Evolutionary conservation across 1,140 invertebrate species (phyloP).

Genomic region (Leptoteleia sp.): DNA sequence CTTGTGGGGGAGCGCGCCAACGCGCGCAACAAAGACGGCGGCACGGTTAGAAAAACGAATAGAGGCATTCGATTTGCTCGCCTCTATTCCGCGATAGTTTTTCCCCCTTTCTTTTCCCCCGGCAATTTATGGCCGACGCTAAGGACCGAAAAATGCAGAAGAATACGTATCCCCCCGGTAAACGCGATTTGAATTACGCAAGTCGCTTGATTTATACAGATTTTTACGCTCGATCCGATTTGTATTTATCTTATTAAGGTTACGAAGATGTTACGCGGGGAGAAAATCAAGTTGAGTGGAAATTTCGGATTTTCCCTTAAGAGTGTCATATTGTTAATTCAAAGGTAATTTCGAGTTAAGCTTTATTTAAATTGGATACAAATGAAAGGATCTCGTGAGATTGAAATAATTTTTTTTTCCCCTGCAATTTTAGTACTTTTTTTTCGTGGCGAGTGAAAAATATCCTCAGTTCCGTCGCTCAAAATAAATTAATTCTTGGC

Average conservation of each 20-base stretch:
- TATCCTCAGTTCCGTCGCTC: too few relatives aligned
- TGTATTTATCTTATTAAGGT: conserved; percentile 51
- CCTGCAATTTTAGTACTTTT: too few relatives aligned
- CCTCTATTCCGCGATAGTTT: conserved; percentile 68
- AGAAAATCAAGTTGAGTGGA: conserved; percentile 21
- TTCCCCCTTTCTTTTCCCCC: conserved; percentile 57
- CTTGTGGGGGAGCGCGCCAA: conserved; percentile 50
- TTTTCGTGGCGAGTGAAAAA: too few relatives aligned
- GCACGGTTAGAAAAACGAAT: conserved; percentile 55
- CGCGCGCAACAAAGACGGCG: conserved; percentile 56
- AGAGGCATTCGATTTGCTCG: conserved; percentile 68
- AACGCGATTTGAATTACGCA: conserved; percentile 66
- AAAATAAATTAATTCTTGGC: too few relatives aligned
- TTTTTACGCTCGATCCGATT: conserved; percentile 47
- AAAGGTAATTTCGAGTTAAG: too few relatives aligned
- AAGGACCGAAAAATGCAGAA: conserved; percentile 67
- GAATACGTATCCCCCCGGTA: conserved; percentile 60
- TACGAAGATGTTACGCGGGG: conserved; percentile 18
- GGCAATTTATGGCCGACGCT: conserved; percentile 67
- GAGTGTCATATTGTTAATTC: too few relatives aligned
- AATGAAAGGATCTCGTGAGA: too few relatives aligned
- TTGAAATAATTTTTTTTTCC: too few relatives aligned
- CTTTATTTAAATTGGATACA: too few relatives aligned
- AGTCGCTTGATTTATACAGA: conserved; percentile 62
- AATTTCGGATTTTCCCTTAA: too few relatives aligned